A percentile compares a stretch with the other conserved stretches of the same genome.
Conservation (phyloP, 2,888 invertebrate species). For the Synanthedon tipuliformis region DNA sequence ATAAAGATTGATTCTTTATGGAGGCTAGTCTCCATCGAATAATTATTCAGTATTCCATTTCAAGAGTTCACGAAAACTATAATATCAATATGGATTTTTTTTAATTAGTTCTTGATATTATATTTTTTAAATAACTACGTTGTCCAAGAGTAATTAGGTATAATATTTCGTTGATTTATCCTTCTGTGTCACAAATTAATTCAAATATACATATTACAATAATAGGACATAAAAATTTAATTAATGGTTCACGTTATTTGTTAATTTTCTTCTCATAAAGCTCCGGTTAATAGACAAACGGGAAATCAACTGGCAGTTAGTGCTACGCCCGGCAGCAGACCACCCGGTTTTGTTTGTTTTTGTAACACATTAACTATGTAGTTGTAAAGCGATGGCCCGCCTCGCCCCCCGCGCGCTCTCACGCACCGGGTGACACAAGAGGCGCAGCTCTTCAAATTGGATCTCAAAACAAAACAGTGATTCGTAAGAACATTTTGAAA, state of each 20-base stretch:
- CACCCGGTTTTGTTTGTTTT: slow-evolving; percentile 46
- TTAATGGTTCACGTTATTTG: background rate
- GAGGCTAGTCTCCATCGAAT: too few relatives aligned
- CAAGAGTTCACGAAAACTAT: too few relatives aligned
- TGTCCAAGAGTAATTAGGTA: too few relatives aligned
- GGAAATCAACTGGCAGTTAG: slow-evolving; percentile 25
- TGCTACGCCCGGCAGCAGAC: slow-evolving; percentile 22
- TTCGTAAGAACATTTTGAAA: slow-evolving; percentile 26
- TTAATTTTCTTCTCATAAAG: background rate
- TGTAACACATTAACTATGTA: slow-evolving; percentile 24
- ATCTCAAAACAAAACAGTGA: slow-evolving; percentile 17
- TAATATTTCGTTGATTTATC: too few relatives aligned
- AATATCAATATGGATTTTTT: too few relatives aligned
- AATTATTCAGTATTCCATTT: too few relatives aligned
- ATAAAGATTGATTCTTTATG: too few relatives aligned
- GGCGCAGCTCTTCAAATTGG: slow-evolving; percentile 15
- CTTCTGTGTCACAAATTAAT: too few relatives aligned
- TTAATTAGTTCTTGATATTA: too few relatives aligned
- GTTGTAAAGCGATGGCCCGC: slow-evolving; percentile 1
- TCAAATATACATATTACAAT: too few relatives aligned
- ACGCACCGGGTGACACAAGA: slow-evolving; percentile 10
- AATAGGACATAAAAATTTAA: background rate
- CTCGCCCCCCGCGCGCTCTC: slow-evolving; percentile 1
- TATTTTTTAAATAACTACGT: too few relatives aligned
- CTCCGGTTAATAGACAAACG: slow-evolving; percentile 9